These are phyloP conservation scores for Callopanchax toddi DNA, from an alignment of 2,113 vertebrate species.

Conservation along the genomic window DNA sequence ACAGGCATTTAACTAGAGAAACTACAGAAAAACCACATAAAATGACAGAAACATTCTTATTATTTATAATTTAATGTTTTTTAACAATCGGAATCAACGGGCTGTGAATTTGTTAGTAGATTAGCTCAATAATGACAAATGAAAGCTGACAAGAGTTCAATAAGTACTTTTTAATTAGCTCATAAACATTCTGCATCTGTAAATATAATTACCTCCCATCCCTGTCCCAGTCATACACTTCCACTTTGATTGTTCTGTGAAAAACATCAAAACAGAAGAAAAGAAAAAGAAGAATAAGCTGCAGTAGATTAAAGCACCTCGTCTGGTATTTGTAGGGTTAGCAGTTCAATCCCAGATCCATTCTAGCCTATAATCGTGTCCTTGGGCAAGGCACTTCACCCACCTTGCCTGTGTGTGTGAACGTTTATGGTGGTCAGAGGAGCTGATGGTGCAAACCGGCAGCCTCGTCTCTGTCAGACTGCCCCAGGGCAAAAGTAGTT, in stretches of 20 bases:
- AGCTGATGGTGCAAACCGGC: too few species aligned
- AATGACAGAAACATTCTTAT: background rate
- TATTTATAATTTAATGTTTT: background rate
- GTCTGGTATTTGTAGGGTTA: too few species aligned
- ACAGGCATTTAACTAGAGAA: background rate
- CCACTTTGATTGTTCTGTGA: conserved; percentile 91
- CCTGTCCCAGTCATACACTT: conserved; percentile 95
- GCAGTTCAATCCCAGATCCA: too few species aligned
- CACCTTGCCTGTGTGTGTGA: too few species aligned
- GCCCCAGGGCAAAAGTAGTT: too few species aligned
- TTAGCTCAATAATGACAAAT: background rate
- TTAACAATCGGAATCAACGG: too few species aligned
- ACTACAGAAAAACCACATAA: background rate
- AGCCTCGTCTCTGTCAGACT: too few species aligned
- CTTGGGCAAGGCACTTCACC: too few species aligned
- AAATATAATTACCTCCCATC: conserved; percentile 86
- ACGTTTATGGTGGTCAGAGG: too few species aligned
- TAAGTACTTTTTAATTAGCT: background rate
- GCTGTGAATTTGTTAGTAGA: background rate
- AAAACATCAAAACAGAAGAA: conserved; percentile 37
- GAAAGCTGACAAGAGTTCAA: background rate
- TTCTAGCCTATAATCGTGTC: too few species aligned
- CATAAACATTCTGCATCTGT: background rate
- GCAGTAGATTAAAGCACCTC: too few species aligned
- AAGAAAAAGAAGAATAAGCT: too few species aligned